phyloP scores from a whole-genome alignment of 2,113 vertebrate species.

The Bubo bubo region DNA sequence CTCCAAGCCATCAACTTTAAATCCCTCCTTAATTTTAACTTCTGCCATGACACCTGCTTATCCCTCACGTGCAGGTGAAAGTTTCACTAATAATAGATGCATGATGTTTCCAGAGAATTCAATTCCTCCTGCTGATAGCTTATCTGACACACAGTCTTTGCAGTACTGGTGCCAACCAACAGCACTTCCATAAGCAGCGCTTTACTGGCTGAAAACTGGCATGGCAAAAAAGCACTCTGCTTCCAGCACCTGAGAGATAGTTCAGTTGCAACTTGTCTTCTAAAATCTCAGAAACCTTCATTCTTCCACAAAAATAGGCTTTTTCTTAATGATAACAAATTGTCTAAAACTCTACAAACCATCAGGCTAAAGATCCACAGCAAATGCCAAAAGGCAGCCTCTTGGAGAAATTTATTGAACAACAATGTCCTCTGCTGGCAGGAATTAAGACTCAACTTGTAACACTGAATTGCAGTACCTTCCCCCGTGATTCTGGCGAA shows the following conservation, averaged over 20 bases:
- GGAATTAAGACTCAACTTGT: not conserved
- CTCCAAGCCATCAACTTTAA: not conserved
- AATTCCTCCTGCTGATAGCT: not conserved
- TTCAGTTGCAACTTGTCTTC: not conserved
- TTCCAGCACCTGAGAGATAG: not conserved
- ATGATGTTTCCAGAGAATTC: not conserved
- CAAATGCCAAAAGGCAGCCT: not conserved
- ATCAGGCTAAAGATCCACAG: not conserved
- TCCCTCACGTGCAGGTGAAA: not conserved
- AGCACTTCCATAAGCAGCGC: not conserved
- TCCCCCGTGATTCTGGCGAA: not conserved
- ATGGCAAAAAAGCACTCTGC: not conserved
- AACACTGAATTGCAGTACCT: not conserved
- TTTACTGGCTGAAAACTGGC: not conserved
- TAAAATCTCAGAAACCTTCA: not conserved
- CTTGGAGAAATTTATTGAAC: conserved; percentile 20
- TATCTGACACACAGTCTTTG: not conserved
- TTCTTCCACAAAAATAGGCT: not conserved
- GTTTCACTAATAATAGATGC: not conserved
- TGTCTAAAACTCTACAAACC: not conserved
- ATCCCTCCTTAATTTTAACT: not conserved
- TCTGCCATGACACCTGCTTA: not conserved
- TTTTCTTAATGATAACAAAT: not conserved
- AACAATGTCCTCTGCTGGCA: conserved; percentile 73
- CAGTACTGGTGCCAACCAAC: not conserved